Percentiles rank a stretch among this genome's conserved stretches.
Conservation (phyloP, 2,113 vertebrate species). For the Thunnus maccoyii region DNA sequence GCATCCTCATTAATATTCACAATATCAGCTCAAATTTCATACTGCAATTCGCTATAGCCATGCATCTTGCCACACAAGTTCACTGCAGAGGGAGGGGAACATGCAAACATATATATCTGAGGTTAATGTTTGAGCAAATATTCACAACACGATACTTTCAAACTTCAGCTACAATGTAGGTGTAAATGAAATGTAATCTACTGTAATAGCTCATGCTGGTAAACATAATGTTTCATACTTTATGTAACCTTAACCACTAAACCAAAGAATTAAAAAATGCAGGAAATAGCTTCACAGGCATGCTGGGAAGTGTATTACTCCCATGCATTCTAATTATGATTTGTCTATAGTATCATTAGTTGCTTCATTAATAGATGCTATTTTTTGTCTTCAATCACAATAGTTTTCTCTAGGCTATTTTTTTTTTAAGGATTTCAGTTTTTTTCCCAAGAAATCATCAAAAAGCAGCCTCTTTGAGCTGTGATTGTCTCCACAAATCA, state of each 20-base stretch:
- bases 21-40: constrained; percentile 57
- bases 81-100: constrained; percentile 34
- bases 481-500: constrained; percentile 57
- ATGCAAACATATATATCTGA: constrained; percentile 29
- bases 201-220: constrained; percentile 23
- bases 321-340: constrained; percentile 35
- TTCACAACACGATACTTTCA: constrained; percentile 26
- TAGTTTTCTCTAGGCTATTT: background rate
- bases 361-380: constrained; percentile 45
- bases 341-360: constrained; percentile 33
- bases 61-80: constrained; percentile 68
- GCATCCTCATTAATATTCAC: constrained; percentile 75
- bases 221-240: constrained; percentile 46
- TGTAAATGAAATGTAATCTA: constrained; percentile 45
- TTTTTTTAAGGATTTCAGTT: constrained; percentile 12
- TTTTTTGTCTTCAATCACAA: constrained; percentile 47
- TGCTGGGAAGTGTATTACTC: background rate
- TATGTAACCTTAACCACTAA: constrained; percentile 24
- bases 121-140: constrained; percentile 47
- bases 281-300: background rate
- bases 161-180: constrained; percentile 16
- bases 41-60: constrained; percentile 62
- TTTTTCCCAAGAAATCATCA: constrained; percentile 31
- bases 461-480: constrained; percentile 20
- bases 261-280: background rate